These are phyloP conservation scores for Galaxias olidus DNA, from an alignment of 2,797 vertebrate species.

Conservation along the genomic window DNA sequence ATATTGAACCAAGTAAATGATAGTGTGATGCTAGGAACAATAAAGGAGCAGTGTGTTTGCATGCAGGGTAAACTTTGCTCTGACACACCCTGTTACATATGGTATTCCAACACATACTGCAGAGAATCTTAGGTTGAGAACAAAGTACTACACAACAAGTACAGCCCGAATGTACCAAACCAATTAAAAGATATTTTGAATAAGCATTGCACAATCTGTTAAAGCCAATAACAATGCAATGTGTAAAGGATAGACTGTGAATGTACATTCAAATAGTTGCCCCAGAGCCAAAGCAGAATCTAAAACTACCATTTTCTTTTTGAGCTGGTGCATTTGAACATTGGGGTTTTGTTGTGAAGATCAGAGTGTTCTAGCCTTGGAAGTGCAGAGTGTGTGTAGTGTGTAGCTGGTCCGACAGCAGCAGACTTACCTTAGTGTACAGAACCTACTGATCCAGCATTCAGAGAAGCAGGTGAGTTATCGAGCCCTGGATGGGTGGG, in stretches of 20 bases:
- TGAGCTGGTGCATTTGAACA: too few relatives aligned
- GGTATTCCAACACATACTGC: background rate
- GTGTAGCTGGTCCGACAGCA: background rate
- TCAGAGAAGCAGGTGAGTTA: constrained; percentile 44
- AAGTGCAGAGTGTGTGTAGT: background rate
- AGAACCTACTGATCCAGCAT: constrained; percentile 1
- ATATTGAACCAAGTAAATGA: background rate
- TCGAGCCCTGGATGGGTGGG: constrained; percentile 53
- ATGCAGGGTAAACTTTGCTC: constrained; percentile 29
- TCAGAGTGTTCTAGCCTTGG: too few relatives aligned
- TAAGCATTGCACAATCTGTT: background rate
- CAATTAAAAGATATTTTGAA: background rate
- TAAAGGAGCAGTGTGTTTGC: background rate
- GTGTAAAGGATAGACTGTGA: background rate
- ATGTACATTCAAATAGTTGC: too few relatives aligned
- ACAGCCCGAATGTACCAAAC: background rate
- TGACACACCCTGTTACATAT: constrained; percentile 25
- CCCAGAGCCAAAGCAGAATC: too few relatives aligned
- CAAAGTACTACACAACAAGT: background rate
- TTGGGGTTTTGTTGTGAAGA: background rate
- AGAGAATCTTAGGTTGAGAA: background rate
- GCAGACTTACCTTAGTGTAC: constrained; percentile 21
- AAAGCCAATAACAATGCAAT: background rate
- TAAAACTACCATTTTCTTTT: too few relatives aligned
- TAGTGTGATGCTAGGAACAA: background rate